Evolutionary conservation across 1,140 invertebrate genomes (phyloP), one percentile per base, ranked within the genome.

Genomic region (Habropoda laboriosa): DNA sequence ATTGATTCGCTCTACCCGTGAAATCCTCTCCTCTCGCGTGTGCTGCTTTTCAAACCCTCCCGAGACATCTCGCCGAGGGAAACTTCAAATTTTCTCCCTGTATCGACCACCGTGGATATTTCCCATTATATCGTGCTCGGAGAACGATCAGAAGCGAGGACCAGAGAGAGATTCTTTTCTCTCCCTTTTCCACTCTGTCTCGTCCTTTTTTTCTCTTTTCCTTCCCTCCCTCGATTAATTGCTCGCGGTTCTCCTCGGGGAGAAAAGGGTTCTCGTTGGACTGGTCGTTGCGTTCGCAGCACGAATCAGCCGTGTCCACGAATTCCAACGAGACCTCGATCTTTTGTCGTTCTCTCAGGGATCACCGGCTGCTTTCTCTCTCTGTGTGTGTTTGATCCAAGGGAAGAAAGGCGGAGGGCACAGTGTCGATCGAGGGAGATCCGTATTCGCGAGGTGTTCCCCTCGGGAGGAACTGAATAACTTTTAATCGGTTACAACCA

Each of bases 401-500:
- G 5, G 21, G 64, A 53, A 10, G 6, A 32, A 35, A 18, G 12
- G 24, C 18, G 13, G n/a, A 51, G 3, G 30, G 2, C 12, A 12
- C 6, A 55, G 12, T 7, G 18, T 38, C 60, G 60, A 38, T 42
- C 60, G n/a, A 49, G n/a, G n/a, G n/a, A n/a, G 8, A 49, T 32
- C 21, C 27, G 16, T 38, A 47, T 49, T n/a, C 30, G 55, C 30
- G 32, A 35, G 57, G 18, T 1, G 16, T 16, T 30, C 47, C 38
- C 16, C 6, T 40, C 51, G 6, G 47, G 21, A 53, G 6, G n/a
- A 24, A 6, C 3, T 40, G 27, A 70, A 40, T 30, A 27, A 49
- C 30, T 66, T 58, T 51, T 4, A 53, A 70, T 70, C 18, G 12
- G 51, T 55, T 42, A 70, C 67, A 70, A 70, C 67, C 49, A n/a